Percentiles rank a stretch among this genome's conserved stretches.
Evolutionary conservation across 1,140 invertebrate species (phyloP).

Genomic region (Trypoxylus dichotomus): DNA sequence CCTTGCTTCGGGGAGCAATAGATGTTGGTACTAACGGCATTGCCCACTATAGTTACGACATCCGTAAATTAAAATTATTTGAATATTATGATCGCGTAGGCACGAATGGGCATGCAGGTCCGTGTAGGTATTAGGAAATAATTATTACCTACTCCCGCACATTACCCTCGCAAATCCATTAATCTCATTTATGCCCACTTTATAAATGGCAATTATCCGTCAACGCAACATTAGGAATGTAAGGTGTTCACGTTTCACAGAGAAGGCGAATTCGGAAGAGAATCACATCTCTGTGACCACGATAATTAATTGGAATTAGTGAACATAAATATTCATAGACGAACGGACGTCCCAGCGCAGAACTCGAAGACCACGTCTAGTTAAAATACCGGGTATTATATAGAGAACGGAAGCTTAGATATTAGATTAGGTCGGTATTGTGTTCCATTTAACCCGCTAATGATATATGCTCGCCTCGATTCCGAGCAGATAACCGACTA

Average conservation of each 20-base stretch:
- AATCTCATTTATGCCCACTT: no score
- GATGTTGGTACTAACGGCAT: no score
- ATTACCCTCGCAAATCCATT: no score
- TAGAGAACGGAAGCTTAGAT: conserved; percentile 28
- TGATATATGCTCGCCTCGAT: conserved; percentile 26
- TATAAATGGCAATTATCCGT: no score
- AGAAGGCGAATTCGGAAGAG: neutral
- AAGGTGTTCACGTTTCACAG: neutral
- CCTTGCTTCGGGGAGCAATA: no score
- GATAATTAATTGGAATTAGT: conserved; percentile 24
- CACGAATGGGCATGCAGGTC: no score
- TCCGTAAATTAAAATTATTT: no score
- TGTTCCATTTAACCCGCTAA: conserved; percentile 30
- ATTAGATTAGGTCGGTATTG: conserved; percentile 29
- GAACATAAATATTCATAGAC: conserved; percentile 21
- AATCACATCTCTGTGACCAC: neutral
- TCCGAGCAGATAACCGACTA: conserved; percentile 14
- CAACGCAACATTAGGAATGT: neutral
- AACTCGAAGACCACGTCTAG: neutral
- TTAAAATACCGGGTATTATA: neutral
- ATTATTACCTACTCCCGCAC: no score
- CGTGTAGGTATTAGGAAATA: no score
- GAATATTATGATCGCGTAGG: no score
- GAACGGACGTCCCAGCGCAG: neutral
- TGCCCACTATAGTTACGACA: no score